Conservation (phyloP, 2,888 invertebrate genomes). For the Caenorhabditis sulstoni region DNA sequence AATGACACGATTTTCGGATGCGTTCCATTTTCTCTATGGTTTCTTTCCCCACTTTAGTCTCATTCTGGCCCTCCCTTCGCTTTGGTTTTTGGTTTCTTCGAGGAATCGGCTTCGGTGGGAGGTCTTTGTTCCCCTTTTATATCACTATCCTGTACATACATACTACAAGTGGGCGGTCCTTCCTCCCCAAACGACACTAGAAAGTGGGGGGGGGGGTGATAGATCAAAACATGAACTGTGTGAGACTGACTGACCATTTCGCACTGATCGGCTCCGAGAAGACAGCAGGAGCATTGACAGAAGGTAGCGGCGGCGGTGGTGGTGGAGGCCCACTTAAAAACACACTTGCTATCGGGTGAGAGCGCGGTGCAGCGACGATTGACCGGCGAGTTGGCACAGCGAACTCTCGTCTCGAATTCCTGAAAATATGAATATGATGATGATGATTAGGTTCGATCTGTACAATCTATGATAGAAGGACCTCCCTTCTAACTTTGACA, state of each 20-base stretch:
- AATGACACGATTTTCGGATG: no score
- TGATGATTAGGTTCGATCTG: background rate
- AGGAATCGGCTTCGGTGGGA: no score
- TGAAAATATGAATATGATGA: constrained; percentile 27
- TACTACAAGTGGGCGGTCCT: no score
- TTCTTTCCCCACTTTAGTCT: no score
- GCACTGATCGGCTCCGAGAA: constrained; percentile 61
- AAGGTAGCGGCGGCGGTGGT: constrained; percentile 68
- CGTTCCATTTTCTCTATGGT: no score
- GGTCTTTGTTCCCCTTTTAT: no score
- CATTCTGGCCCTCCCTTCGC: no score
- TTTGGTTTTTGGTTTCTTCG: no score
- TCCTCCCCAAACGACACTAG: no score
- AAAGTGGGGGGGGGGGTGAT: constrained; percentile 23
- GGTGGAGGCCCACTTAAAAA: constrained; percentile 77
- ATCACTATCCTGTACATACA: no score
- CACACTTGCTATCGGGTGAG: constrained; percentile 71
- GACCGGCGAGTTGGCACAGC: constrained; percentile 64
- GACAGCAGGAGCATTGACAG: constrained; percentile 56
- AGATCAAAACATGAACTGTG: constrained; percentile 44
- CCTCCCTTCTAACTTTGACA: no score
- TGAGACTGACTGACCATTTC: constrained; percentile 45
- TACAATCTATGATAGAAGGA: no score
- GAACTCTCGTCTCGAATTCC: constrained; percentile 68
- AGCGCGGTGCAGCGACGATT: constrained; percentile 63